Conservation (phyloP, 2,113 vertebrate species). For the Rhinopomastus cyanomelas region DNA sequence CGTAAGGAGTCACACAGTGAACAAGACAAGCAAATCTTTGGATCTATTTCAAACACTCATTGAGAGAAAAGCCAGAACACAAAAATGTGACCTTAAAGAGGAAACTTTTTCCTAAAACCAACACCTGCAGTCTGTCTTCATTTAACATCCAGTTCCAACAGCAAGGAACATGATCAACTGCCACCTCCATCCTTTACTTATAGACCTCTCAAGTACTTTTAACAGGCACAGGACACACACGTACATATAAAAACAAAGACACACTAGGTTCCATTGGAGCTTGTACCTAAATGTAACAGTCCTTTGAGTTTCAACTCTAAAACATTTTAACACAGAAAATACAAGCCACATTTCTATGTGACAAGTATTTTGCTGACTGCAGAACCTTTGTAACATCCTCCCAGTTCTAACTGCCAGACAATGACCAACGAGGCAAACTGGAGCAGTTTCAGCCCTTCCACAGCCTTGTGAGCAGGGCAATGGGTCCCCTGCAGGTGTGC, state of each 20-base stretch:
- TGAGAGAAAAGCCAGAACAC: background rate
- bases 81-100: background rate
- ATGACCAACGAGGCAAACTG: background rate
- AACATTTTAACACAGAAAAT: background rate
- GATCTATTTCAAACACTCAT: rapidly evolving
- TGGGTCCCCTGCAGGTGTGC: background rate
- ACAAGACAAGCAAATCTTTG: background rate
- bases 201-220: background rate
- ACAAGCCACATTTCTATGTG: background rate
- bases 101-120: background rate
- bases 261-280: background rate
- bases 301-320: background rate
- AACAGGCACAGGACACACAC: background rate
- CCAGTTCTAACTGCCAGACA: background rate
- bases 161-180: background rate
- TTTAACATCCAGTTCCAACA: background rate
- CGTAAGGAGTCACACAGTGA: rapidly evolving
- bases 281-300: background rate
- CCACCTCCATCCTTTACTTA: background rate
- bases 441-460: background rate
- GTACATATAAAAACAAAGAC: background rate
- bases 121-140: background rate
- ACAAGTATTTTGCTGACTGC: background rate
- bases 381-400: background rate
- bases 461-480: rapidly evolving